Base-by-base conservation (phyloP, 2,888 invertebrate species). In the Malthinus flaveolus region DNA sequence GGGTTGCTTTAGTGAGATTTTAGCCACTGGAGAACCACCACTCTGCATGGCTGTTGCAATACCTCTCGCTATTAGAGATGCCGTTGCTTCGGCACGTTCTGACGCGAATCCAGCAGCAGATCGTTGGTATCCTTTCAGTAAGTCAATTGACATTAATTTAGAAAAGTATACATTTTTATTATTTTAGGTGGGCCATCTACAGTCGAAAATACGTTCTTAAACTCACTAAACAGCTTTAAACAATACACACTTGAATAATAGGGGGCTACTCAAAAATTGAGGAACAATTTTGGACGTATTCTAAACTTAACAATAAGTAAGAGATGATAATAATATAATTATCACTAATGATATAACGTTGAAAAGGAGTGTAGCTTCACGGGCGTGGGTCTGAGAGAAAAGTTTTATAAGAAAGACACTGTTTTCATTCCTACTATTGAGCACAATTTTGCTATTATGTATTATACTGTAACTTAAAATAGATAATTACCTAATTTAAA, bases 1-100 rank as follows among this genome's bases (percentile, higher is more conserved):
- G n/a, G 1, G 23, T 12, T 15, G 4, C 15, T n/a, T 15, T n/a
- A 1, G 7, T 1, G 23, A 7, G 5, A 62, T 76, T 76, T 23
- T 63, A 87, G 87, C 86, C 1, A 83, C 85, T 12, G 87, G 85
- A 1, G 87, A 87, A 69, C 87, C 87, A 10, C 81, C 87, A 0
- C 72, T 85, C 1, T 85, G 84, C 63, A 69, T 87, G 50, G 74
- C 84, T 0, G 74, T 82, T 1, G 79, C 81, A 0, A 74, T 85
- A 5, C 71, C 73, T 7, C 59, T 74, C 11, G 74, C 75, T n/a
- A 70, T 75, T n/a, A 65, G 70, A 52, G 56, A 71, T 36, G 74
- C 74, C 3, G 42, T 73, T 1, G 68, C 65, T 12, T 65, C 69
- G 31, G 73, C 69, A 1, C 64, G 73, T 36, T 32, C 37, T 7